Conservation (phyloP, 2,888 invertebrate genomes). For the Thalpophila matura region DNA sequence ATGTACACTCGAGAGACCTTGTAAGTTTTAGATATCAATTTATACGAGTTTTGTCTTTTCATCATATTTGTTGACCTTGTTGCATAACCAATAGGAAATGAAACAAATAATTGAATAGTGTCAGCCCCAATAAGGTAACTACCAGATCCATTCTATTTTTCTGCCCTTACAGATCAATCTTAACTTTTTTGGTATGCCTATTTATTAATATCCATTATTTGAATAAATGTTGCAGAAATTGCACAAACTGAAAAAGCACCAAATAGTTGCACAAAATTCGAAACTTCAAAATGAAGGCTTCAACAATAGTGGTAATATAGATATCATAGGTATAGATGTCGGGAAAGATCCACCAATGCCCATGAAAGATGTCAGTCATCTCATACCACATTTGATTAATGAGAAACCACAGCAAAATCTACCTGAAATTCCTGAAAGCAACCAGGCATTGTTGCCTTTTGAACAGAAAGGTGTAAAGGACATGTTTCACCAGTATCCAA, state of each 20-base stretch:
- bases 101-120: too few relatives aligned
- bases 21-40: constrained; percentile 72
- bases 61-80: background rate
- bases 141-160: too few relatives aligned
- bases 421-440: constrained; percentile 65
- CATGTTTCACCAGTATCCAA: constrained; percentile 69
- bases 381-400: constrained; percentile 73
- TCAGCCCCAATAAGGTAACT: too few relatives aligned
- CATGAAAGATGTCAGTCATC: constrained; percentile 71
- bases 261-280: constrained; percentile 62
- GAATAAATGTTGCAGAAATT: constrained; percentile 77
- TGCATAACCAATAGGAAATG: too few relatives aligned
- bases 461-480: constrained; percentile 72
- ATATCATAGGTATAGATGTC: constrained; percentile 82
- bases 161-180: too few relatives aligned
- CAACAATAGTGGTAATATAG: constrained; percentile 77
- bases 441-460: constrained; percentile 63
- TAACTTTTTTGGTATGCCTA: too few relatives aligned
- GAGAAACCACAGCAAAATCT: constrained; percentile 67
- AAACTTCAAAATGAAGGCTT: constrained; percentile 74
- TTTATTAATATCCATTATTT: background rate
- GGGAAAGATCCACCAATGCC: constrained; percentile 75
- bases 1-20: constrained; percentile 90
- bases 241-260: constrained; percentile 84
- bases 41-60: background rate